A percentile compares a stretch with the other conserved stretches of the same genome.
These are phyloP conservation scores for Rotaria magnacalcarata DNA, from an alignment of 2,888 invertebrate species.

Conservation along the genomic window DNA sequence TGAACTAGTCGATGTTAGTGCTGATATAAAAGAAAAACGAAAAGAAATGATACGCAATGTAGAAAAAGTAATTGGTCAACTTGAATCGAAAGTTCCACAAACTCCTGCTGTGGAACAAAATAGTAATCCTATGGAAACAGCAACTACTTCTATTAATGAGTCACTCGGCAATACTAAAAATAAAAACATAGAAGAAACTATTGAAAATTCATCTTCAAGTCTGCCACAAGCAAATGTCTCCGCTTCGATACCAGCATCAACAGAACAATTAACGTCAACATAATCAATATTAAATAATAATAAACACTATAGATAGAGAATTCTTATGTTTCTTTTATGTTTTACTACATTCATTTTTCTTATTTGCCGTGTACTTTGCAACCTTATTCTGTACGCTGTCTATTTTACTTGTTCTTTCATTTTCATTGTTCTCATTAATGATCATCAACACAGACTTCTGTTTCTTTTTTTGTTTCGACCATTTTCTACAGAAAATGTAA, in stretches of 20 bases:
- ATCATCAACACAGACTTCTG: neutral
- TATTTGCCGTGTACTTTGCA: neutral
- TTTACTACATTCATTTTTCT: neutral
- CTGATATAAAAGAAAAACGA: slow-evolving; percentile 33
- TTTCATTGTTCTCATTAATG: neutral
- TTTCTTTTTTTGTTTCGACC: neutral
- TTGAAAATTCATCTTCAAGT: neutral
- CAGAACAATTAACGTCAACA: neutral
- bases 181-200: neutral
- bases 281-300: neutral
- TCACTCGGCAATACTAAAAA: neutral
- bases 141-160: neutral
- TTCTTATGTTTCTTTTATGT: neutral
- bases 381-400: neutral
- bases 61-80: neutral
- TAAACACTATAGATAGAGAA: slow-evolving; percentile 5
- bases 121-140: neutral
- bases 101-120: neutral
- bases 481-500: slow-evolving; percentile 12
- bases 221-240: neutral
- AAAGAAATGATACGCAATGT: slow-evolving; percentile 36
- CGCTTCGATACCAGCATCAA: neutral
- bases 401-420: neutral
- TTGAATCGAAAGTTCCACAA: slow-evolving; percentile 11
- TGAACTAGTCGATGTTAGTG: slow-evolving; percentile 29